phyloP scores from a whole-genome alignment of 2,113 vertebrate genomes.

The Anoplopoma fimbria region DNA sequence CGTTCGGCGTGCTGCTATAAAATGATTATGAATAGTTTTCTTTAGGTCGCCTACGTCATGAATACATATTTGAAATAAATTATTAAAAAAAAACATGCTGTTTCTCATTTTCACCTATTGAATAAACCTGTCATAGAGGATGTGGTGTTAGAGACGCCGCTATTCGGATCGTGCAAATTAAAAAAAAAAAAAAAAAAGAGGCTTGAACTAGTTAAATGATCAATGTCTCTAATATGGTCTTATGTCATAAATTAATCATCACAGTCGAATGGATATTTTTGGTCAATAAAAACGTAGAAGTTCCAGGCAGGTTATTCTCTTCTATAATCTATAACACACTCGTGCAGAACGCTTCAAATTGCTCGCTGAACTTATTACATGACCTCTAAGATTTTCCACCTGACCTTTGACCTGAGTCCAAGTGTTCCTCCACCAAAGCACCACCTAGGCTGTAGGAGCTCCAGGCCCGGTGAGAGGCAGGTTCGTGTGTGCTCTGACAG shows the following conservation, averaged over 20 bases:
- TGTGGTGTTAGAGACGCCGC: neutral
- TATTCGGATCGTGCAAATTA: neutral
- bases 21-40: neutral
- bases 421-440: neutral
- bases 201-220: neutral
- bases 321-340: neutral
- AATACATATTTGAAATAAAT: neutral
- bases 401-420: conserved; percentile 31
- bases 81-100: neutral
- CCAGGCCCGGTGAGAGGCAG: neutral
- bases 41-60: neutral
- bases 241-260: neutral
- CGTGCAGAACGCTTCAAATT: neutral
- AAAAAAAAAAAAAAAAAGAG: neutral
- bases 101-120: neutral
- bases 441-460: neutral
- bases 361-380: conserved; percentile 3
- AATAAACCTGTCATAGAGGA: neutral
- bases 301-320: neutral
- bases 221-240: neutral
- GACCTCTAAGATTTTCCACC: conserved; percentile 14
- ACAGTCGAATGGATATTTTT: neutral
- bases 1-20: neutral
- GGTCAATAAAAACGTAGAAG: neutral
- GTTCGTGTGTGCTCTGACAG: conserved; percentile 5